Base-by-base conservation (phyloP, 1,140 invertebrate genomes). In the Halictus rubicundus region DNA sequence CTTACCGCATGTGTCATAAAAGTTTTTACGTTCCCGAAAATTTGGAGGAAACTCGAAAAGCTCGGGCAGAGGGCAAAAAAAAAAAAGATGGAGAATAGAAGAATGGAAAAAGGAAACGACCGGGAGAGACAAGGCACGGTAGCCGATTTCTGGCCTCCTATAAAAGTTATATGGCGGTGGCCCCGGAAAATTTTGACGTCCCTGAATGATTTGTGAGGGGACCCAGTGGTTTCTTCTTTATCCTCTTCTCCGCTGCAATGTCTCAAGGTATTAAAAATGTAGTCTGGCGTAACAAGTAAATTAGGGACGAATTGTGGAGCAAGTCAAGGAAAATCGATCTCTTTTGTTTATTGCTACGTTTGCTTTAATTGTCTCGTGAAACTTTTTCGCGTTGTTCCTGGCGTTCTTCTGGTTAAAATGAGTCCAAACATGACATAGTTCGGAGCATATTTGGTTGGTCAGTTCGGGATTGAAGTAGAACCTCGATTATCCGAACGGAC, bases 121-220 rank as follows among this genome's bases (percentile, higher is more conserved):
- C 37, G 19, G 70, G 32, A 32, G 27, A 25, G 32, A 46, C 10
- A 39, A 68, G 72, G 42, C 49, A 76, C 73, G 32, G 80, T 66
- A 75, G 74, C 49, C 10, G 42, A 37, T 82, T 84, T 78, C 64
- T 68, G 37, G 57, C 52, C 74, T 57, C 32, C 80, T 78, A 81
- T 84, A 84, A 84, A 84, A 84, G 80, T 84, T 84, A 70, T 84
- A 82, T 54, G 60, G 74, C 52, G 65, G 70, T 19, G 60, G 8
- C 8, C 27, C 32, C 25, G 6, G 19, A 37, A 64, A 65, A 69
- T 63, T 10, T 72, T 27, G 59, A 5, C 61, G 59, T n/a, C 27
- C 23, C 14, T 27, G 49, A 32, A 73, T 69, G 65, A 78, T 83
- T 83, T 83, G 65, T 12, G 23, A 25, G 60, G 3, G 14, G 8